These are phyloP conservation scores for Lepidocyrtinus sp. DNA, from an alignment of 2,888 invertebrate species.

Conservation along the genomic window DNA sequence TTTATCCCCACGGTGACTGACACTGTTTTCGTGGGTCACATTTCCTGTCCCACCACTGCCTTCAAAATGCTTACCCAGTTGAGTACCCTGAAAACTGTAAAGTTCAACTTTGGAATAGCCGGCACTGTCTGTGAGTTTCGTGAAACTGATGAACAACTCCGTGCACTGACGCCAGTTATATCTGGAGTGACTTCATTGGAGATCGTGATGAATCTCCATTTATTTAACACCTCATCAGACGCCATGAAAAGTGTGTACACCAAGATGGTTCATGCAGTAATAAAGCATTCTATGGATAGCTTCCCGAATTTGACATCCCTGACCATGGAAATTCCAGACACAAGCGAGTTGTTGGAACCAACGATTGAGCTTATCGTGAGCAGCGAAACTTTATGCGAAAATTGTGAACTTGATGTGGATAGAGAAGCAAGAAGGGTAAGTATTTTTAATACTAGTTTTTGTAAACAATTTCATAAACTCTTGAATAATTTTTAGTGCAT, in stretches of 20 bases:
- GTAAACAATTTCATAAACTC: no score
- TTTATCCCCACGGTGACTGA: constrained; percentile 32
- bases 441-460: not conserved
- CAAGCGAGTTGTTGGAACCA: no score
- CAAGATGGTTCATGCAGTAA: constrained; percentile 19
- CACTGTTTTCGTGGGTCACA: constrained; percentile 40
- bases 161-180: constrained; percentile 7
- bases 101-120: constrained; percentile 39
- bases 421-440: not conserved
- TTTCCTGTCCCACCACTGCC: constrained; percentile 26
- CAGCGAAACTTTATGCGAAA: no score
- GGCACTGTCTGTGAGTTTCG: constrained; percentile 29
- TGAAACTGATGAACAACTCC: constrained; percentile 30
- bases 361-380: no score
- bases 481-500: no score
- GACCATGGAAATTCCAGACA: constrained; percentile 20
- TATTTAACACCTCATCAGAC: constrained; percentile 17
- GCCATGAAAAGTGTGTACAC: constrained; percentile 4
- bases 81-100: constrained; percentile 1
- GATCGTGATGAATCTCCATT: constrained; percentile 32
- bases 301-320: constrained; percentile 34
- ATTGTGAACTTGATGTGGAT: not conserved
- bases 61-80: constrained; percentile 36
- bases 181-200: constrained; percentile 32
- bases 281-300: constrained; percentile 35